These are phyloP conservation scores for Sphaerodactylus townsendi DNA, from an alignment of 2,113 vertebrate species.

Conservation along the genomic window DNA sequence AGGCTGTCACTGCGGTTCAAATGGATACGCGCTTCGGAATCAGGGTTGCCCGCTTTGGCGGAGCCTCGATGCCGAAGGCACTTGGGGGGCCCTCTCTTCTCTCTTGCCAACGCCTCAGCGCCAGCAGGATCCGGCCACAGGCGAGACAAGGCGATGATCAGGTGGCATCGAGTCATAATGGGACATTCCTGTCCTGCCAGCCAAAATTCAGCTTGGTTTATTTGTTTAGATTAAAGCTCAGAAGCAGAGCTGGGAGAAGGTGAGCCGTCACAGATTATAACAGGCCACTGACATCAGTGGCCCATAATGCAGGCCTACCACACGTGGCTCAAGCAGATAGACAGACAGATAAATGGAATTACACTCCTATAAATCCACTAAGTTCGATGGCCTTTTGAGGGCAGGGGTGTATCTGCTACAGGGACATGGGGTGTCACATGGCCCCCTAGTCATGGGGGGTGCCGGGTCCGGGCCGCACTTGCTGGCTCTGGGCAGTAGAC, in stretches of 20 bases:
- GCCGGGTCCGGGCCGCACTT: too few species aligned
- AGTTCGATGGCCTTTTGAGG: too few species aligned
- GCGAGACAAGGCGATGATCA: neutral
- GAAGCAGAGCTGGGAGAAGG: neutral
- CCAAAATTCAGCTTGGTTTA: neutral
- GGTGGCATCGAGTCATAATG: neutral
- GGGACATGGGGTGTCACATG: too few species aligned
- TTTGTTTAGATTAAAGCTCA: neutral
- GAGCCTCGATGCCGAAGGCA: neutral
- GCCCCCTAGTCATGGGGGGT: too few species aligned
- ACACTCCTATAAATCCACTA: too few species aligned
- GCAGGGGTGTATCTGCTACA: too few species aligned
- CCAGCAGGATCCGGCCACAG: neutral
- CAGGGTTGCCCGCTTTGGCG: constrained; percentile 23
- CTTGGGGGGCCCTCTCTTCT: neutral
- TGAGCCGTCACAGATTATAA: too few species aligned
- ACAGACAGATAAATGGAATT: too few species aligned
- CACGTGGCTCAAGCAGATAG: too few species aligned
- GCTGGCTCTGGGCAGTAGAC: too few species aligned
- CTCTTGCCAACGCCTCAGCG: neutral
- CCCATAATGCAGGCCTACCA: too few species aligned
- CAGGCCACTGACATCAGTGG: too few species aligned
- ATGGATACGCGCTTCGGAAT: constrained; percentile 54
- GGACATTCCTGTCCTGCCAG: neutral
- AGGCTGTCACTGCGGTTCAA: constrained; percentile 77